A percentile compares a stretch with the other conserved stretches of the same genome.
Evolutionary conservation across 2,113 vertebrate species (phyloP).

Genomic region (zebrafish (Danio rerio)): DNA sequence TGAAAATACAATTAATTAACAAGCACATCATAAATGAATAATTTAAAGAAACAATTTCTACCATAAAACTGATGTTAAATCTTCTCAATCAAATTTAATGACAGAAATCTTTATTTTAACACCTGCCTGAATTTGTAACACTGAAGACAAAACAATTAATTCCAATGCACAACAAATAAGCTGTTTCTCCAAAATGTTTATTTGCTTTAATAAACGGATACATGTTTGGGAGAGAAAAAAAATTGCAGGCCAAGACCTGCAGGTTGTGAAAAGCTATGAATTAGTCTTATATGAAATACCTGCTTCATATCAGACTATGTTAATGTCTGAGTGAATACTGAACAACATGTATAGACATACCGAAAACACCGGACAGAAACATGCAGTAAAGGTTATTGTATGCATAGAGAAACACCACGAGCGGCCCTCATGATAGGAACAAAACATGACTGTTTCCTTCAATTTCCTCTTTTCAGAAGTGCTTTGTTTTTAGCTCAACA

Average conservation of each 20-base stretch:
- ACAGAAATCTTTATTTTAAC: no score
- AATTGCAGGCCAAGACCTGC: background rate
- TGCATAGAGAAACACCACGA: no score
- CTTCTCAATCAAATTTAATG: no score
- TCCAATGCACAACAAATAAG: background rate
- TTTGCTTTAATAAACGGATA: constrained; percentile 4
- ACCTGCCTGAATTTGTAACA: background rate
- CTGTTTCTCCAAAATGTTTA: constrained; percentile 3
- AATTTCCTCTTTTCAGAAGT: background rate
- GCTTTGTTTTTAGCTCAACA: background rate
- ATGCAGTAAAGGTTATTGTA: background rate
- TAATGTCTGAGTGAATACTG: constrained; percentile 2
- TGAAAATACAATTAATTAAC: no score
- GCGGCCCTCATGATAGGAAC: background rate
- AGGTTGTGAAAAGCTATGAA: background rate
- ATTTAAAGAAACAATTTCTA: no score
- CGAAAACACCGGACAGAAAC: constrained; percentile 18
- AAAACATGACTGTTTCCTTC: background rate
- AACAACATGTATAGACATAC: background rate
- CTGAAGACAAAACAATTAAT: background rate
- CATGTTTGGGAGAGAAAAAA: background rate
- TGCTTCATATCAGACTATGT: background rate
- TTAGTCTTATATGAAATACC: background rate
- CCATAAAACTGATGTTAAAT: no score
- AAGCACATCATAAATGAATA: no score